Evolutionary conservation across 2,113 vertebrate genomes (phyloP).

Genomic region (Panthera uncia): DNA sequence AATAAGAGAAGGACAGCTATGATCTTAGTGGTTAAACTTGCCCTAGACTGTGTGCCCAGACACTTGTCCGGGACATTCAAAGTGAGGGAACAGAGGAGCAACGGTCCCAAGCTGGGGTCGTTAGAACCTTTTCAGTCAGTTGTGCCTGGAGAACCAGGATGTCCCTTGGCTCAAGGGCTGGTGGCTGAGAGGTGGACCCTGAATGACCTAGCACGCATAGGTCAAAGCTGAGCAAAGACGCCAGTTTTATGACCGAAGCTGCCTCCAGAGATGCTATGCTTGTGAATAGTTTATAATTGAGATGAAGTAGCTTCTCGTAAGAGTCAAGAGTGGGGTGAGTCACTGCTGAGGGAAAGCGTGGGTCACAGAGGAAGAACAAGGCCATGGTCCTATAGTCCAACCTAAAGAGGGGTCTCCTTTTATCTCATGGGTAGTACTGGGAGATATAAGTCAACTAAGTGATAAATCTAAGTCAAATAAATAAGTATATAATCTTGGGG

Average conservation of each 20-base stretch:
- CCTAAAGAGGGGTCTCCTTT: not conserved
- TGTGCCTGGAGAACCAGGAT: not conserved
- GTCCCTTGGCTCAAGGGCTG: not conserved
- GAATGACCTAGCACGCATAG: not conserved
- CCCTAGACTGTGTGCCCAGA: not conserved
- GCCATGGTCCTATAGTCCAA: not conserved
- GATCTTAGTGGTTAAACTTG: not conserved
- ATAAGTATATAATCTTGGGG: not conserved
- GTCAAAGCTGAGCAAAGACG: not conserved
- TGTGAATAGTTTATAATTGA: not conserved
- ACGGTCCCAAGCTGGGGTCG: rapidly evolving
- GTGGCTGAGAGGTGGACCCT: not conserved
- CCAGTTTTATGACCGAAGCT: not conserved
- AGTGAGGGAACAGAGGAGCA: not conserved
- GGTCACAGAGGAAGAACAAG: not conserved
- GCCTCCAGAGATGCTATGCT: not conserved
- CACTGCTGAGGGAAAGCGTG: not conserved
- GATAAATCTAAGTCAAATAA: not conserved
- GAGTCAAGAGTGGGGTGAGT: not conserved
- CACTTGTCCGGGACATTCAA: not conserved
- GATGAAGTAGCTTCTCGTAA: not conserved
- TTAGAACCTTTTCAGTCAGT: not conserved
- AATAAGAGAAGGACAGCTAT: not conserved
- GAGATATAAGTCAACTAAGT: not conserved
- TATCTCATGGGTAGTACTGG: not conserved